Evolutionary conservation across 2,113 vertebrate species (phyloP).

Genomic region (Elanus axillaris): DNA sequence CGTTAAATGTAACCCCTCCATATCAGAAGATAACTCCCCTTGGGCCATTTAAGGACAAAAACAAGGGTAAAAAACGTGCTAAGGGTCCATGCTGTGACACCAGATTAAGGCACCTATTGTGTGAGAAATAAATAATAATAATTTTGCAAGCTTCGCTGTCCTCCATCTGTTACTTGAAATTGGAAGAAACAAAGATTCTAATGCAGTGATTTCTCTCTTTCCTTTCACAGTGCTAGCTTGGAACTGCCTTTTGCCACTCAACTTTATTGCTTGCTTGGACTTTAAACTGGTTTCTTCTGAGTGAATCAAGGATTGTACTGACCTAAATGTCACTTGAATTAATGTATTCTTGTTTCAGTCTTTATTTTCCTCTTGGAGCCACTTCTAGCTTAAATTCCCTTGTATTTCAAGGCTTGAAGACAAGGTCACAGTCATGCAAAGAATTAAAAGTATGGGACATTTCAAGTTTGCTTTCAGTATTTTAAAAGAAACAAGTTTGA

Average conservation of each 20-base stretch:
- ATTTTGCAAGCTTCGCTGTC: not conserved
- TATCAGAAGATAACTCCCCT: not conserved
- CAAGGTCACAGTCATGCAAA: slow-evolving; percentile 33
- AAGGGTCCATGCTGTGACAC: not conserved
- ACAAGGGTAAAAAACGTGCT: not conserved
- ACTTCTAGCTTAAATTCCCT: slow-evolving; percentile 10
- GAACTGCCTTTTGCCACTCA: slow-evolving; percentile 12
- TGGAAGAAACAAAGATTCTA: slow-evolving; percentile 30
- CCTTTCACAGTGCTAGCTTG: not conserved
- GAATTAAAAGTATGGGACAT: not conserved
- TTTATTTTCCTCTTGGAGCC: slow-evolving; percentile 27
- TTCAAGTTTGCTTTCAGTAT: not conserved
- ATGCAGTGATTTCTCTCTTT: slow-evolving; percentile 6
- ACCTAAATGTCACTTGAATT: slow-evolving; percentile 37
- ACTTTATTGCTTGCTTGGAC: slow-evolving; percentile 22
- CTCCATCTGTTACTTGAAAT: slow-evolving; percentile 15
- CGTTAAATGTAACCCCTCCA: not conserved
- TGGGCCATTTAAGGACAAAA: not conserved
- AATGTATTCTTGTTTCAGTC: not conserved
- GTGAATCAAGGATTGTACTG: not conserved
- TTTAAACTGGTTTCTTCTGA: slow-evolving; percentile 5
- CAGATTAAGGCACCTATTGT: not conserved
- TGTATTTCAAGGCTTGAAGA: slow-evolving; percentile 16
- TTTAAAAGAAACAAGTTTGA: not conserved
- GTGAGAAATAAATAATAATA: slow-evolving; percentile 2